phyloP scores from a whole-genome alignment of 2,113 vertebrate genomes.

The Scomber scombrus region DNA sequence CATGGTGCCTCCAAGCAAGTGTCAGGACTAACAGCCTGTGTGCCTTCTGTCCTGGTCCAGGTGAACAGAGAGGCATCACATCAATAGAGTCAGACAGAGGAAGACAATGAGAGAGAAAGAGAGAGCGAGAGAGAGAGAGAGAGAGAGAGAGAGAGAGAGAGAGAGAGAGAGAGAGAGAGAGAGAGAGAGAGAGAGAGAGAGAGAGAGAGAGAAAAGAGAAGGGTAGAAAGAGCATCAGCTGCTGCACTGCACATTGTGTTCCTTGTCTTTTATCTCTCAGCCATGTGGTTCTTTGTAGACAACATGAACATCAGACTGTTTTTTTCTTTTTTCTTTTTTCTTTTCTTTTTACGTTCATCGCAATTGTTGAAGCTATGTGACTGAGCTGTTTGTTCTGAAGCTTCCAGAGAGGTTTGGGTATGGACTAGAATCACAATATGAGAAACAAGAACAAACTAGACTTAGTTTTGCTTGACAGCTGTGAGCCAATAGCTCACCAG shows the following conservation, averaged over 20 bases:
- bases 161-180: background rate
- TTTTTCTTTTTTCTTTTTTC: no score
- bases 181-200: background rate
- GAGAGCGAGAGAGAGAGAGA: background rate
- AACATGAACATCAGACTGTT: background rate
- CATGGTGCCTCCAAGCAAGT: conserved; percentile 56
- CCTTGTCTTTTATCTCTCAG: conserved; percentile 27
- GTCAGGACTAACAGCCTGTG: conserved; percentile 55
- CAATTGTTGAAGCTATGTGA: no score
- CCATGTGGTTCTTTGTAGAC: background rate
- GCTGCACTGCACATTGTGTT: conserved; percentile 44
- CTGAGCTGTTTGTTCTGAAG: background rate
- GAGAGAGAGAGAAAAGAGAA: background rate
- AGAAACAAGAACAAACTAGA: background rate
- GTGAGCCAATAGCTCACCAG: background rate
- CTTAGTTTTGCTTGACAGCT: background rate
- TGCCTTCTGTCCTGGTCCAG: conserved; percentile 24
- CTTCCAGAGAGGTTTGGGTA: background rate
- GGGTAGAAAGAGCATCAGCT: conserved; percentile 34
- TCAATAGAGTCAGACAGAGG: conserved; percentile 6
- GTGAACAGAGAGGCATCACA: conserved; percentile 31
- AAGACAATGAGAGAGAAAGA: conserved; percentile 16
- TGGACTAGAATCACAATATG: background rate
- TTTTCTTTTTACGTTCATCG: no score
- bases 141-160: conserved; percentile 8